phyloP scores from a whole-genome alignment of 2,797 vertebrate genomes.

The Cyclopterus lumpus region DNA sequence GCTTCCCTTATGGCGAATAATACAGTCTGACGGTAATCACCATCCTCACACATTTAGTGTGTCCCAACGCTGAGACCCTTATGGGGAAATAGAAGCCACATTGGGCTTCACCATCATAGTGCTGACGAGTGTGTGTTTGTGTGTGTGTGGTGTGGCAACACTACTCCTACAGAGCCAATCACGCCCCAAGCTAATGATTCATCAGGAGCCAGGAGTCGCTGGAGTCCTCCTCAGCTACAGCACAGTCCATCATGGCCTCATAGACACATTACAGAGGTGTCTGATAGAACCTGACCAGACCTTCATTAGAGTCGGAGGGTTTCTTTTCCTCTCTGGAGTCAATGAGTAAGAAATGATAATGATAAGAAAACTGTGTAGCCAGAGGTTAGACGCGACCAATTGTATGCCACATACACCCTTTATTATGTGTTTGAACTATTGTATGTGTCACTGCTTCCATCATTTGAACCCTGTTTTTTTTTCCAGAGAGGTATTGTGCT shows the following conservation, averaged over 20 bases:
- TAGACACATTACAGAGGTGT: conserved; percentile 23
- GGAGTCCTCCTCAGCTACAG: conserved; percentile 4
- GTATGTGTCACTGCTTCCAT: conserved; percentile 32
- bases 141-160: conserved; percentile 22
- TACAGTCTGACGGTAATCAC: conserved; percentile 19
- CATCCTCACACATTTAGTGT: conserved; percentile 5
- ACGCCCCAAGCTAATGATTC: conserved; percentile 42
- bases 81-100: conserved; percentile 10
- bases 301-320: conserved; percentile 19
- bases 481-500: conserved; percentile 45
- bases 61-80: conserved; percentile 2
- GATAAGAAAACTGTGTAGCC: conserved; percentile 9
- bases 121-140: conserved; percentile 5
- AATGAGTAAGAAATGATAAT: background rate
- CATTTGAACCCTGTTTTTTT: conserved; percentile 49
- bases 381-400: conserved; percentile 29
- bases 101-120: conserved; percentile 4
- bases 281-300: conserved; percentile 24
- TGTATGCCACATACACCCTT: conserved; percentile 12
- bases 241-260: conserved; percentile 6
- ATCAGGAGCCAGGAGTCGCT: conserved; percentile 30
- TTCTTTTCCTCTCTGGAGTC: conserved; percentile 3
- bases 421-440: conserved; percentile 36
- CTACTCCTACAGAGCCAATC: conserved; percentile 34
- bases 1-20: conserved; percentile 21